phyloP scores from a whole-genome alignment of 2,888 invertebrate genomes.

The Uropetala carovei region DNA sequence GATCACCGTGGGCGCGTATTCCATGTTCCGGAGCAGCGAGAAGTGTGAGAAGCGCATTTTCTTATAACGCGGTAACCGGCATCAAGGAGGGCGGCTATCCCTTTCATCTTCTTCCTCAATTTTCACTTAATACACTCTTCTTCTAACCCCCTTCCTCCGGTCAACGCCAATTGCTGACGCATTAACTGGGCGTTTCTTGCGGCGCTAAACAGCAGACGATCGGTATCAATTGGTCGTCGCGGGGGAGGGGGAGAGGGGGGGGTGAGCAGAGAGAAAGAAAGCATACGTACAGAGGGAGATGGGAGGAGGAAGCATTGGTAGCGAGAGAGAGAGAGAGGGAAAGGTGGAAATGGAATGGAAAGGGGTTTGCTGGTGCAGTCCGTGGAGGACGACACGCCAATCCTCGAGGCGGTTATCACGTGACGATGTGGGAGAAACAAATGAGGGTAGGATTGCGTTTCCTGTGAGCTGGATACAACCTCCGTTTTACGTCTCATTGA shows the following conservation, averaged over 20 bases:
- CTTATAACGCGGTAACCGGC: background rate
- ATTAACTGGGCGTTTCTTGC: background rate
- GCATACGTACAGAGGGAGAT: background rate
- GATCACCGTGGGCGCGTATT: background rate
- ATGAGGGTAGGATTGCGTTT: background rate
- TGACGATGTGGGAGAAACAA: background rate
- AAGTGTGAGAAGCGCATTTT: background rate
- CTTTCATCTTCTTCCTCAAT: background rate
- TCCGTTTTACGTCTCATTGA: constrained; percentile 13
- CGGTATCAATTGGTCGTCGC: background rate
- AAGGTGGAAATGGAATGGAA: background rate
- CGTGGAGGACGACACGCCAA: background rate
- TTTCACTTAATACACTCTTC: background rate
- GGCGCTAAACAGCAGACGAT: constrained; percentile 23
- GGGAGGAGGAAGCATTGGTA: background rate
- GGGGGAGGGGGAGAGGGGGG: background rate
- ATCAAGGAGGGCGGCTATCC: background rate
- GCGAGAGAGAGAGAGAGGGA: background rate
- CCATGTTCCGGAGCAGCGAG: background rate
- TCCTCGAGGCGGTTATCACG: background rate
- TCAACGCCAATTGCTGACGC: background rate
- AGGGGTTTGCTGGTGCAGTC: background rate
- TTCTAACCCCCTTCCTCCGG: background rate
- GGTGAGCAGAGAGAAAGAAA: background rate
- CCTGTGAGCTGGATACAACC: background rate